Evolutionary conservation across 2,888 invertebrate species (phyloP), one percentile per base, ranked within the genome.

Genomic region (Pherbina coryleti): DNA sequence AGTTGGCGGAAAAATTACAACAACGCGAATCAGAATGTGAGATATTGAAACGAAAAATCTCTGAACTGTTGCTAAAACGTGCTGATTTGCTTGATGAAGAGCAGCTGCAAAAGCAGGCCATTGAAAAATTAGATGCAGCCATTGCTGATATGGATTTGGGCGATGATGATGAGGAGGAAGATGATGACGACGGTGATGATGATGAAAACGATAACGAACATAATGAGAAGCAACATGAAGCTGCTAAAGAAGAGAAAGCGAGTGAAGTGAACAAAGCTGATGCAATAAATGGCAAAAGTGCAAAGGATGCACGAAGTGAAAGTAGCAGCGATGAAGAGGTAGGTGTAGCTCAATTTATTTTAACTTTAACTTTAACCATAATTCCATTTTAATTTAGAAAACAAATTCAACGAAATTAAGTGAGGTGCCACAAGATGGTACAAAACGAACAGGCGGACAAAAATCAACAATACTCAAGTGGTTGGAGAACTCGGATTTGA

Each of bases 401-500:
- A 28, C 44, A 1, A 49, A 44, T 62, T 28, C 73, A 22, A 49
- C 71, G 3, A 71, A 34, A 62, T 49, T 25, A 44, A 17, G 3
- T n/a, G 34, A 66, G 28, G 17, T 3, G 22, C 64, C 51, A 28
- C 49, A 62, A 19, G 71, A 55, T 25, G 19, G 11, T 1, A 51
- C 8, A 3, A 76, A 76, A 37, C 64, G 66, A 22, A 69, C 25
- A 25, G 25, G 60, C 37, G 75, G 79, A 9, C 81, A 79, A 69
- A 85, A 87, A 74, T 84, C 87, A 1, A 86, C 86, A 64, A 84
- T 89, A 28, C 83, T 87, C 81, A 88, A 89, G 64, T 88, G 85
- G 89, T 82, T 90, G 3, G 84, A 87, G 69, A 89, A 90, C 80
- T 90, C 90, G 8, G 89, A 90, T 83, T 83, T 90, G 66, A 88